These are phyloP conservation scores for Strigamia transsilvanica DNA, from an alignment of 2,888 invertebrate genomes.

Conservation along the genomic window DNA sequence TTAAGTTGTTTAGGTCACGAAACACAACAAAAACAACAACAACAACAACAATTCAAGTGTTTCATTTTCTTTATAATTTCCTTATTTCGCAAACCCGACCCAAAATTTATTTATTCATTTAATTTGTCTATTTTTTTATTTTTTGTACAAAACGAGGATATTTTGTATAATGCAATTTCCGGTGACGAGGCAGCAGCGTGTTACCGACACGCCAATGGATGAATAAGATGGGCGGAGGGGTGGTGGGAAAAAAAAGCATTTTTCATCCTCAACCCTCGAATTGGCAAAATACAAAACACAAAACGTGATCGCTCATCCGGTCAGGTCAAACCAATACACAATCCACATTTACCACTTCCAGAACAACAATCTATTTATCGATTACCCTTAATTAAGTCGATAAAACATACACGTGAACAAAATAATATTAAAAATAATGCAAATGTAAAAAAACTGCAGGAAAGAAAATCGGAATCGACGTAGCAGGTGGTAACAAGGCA, in stretches of 20 bases:
- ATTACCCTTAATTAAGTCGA: not conserved
- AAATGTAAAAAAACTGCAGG: not conserved
- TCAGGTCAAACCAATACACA: conserved; percentile 5
- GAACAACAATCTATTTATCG: not conserved
- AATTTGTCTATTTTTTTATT: not conserved
- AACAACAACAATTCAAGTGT: too few relatives aligned
- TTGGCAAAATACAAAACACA: not conserved
- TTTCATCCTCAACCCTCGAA: not conserved
- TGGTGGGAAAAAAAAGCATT: not conserved
- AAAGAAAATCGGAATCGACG: not conserved
- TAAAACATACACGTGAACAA: too few relatives aligned
- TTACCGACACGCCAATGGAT: conserved; percentile 25
- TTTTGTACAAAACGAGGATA: not conserved
- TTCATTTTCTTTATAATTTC: too few relatives aligned
- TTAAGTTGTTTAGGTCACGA: too few relatives aligned
- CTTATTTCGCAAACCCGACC: too few relatives aligned
- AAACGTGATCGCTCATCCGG: conserved; percentile 11
- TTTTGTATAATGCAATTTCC: not conserved
- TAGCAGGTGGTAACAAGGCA: not conserved
- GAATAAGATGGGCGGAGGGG: not conserved
- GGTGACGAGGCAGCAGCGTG: not conserved
- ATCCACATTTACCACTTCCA: not conserved
- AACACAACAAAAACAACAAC: too few relatives aligned
- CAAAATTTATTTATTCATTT: too few relatives aligned
- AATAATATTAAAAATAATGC: not conserved